Conservation (phyloP, 2,888 invertebrate species). For the Mythimna lalbum region DNA sequence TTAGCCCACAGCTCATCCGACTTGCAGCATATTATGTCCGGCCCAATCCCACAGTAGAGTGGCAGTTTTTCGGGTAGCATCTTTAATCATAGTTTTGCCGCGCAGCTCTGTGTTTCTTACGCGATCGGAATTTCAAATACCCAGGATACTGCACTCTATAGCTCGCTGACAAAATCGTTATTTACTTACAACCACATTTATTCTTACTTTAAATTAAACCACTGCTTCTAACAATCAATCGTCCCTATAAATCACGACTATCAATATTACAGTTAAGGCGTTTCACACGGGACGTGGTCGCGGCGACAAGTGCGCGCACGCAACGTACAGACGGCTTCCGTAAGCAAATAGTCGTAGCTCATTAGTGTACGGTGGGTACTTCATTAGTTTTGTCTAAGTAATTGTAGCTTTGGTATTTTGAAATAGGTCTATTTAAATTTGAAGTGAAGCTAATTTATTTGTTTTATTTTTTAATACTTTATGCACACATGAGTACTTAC, state of each 20-base stretch:
- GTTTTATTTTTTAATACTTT: too few relatives aligned
- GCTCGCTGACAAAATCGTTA: too few relatives aligned
- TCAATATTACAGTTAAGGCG: slow-evolving; percentile 55
- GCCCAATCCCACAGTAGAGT: too few relatives aligned
- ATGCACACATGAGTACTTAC: too few relatives aligned
- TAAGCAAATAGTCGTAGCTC: slow-evolving; percentile 59
- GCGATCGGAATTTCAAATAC: too few relatives aligned
- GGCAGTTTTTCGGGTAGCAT: too few relatives aligned
- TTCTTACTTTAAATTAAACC: slow-evolving; percentile 4
- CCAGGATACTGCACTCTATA: too few relatives aligned
- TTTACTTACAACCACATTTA: background rate
- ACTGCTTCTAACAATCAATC: slow-evolving; percentile 26
- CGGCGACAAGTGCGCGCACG: slow-evolving; percentile 56
- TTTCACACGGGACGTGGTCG: slow-evolving; percentile 52
- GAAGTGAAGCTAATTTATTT: too few relatives aligned
- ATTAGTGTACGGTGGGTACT: slow-evolving; percentile 44
- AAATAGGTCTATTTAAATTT: slow-evolving; percentile 7
- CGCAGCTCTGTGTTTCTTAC: too few relatives aligned
- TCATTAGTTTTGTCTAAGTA: slow-evolving; percentile 38
- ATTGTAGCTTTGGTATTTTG: slow-evolving; percentile 17
- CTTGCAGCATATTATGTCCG: too few relatives aligned
- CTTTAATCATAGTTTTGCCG: too few relatives aligned
- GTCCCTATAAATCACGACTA: slow-evolving; percentile 51
- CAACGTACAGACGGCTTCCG: slow-evolving; percentile 54
- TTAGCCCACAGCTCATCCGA: too few relatives aligned